Conservation (phyloP, 1,140 invertebrate genomes). For the Diprion similis region DNA sequence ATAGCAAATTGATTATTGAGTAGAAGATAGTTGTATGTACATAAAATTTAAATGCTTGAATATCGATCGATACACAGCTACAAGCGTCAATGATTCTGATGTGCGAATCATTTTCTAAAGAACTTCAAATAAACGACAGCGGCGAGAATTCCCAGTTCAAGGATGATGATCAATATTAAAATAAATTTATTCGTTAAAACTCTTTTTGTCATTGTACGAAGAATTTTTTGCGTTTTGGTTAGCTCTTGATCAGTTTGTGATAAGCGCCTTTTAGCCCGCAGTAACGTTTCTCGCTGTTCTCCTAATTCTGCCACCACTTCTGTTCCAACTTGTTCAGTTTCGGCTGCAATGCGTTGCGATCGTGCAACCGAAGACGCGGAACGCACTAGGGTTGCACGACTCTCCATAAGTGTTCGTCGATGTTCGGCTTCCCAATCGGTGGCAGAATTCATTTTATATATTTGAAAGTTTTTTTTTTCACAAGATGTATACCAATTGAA, state of each 20-base stretch:
- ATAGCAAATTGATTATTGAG: no score
- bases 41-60: no score
- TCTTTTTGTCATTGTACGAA: conserved; percentile 67
- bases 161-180: conserved; percentile 70
- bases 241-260: conserved; percentile 70
- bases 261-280: conserved; percentile 67
- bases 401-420: conserved; percentile 64
- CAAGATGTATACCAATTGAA: background rate
- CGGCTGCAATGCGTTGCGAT: conserved; percentile 76
- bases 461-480: background rate
- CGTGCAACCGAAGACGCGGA: conserved; percentile 72
- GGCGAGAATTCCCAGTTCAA: conserved; percentile 69
- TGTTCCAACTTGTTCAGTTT: conserved; percentile 80
- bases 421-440: conserved; percentile 63
- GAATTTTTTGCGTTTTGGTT: conserved; percentile 64
- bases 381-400: conserved; percentile 66
- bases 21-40: no score
- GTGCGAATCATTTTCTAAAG: conserved; percentile 47
- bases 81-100: background rate
- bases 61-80: no score
- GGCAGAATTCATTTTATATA: conserved; percentile 49
- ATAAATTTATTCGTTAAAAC: conserved; percentile 75
- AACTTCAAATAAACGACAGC: conserved; percentile 68
- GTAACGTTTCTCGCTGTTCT: conserved; percentile 69
- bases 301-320: conserved; percentile 76